A percentile compares a stretch with the other conserved stretches of the same genome.
Evolutionary conservation across 2,113 vertebrate genomes (phyloP).

Genomic region (Alaudala cheleensis): DNA sequence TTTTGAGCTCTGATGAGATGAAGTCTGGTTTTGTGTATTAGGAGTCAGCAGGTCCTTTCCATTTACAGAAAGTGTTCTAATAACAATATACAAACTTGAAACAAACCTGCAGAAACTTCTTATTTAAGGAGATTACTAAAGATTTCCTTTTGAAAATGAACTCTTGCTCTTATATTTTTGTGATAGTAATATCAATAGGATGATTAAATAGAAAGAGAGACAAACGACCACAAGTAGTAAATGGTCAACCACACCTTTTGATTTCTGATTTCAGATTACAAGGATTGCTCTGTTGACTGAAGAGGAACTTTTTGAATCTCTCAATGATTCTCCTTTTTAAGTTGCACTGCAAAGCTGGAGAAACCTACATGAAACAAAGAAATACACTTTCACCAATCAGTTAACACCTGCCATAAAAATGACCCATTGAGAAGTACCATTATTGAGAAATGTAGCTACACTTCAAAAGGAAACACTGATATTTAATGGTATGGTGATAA

Average conservation of each 20-base stretch:
- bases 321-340: conserved; percentile 81
- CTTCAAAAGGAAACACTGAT: not conserved
- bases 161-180: not conserved
- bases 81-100: not conserved
- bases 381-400: not conserved
- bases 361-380: conserved; percentile 76
- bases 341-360: conserved; percentile 79
- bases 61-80: not conserved
- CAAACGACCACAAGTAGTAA: not conserved
- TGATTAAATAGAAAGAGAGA: not conserved
- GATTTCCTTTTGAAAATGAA: not conserved
- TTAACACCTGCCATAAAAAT: not conserved
- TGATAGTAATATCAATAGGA: not conserved
- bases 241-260: conserved; percentile 76
- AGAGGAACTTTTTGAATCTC: conserved; percentile 89
- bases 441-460: not conserved
- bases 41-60: not conserved
- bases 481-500: not conserved
- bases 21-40: not conserved
- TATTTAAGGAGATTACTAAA: not conserved
- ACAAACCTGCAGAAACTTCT: not conserved
- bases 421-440: not conserved
- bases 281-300: conserved; percentile 82
- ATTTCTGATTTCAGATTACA: conserved; percentile 87
- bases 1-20: not conserved